These are phyloP conservation scores for Phylloscopus trochilus DNA, from an alignment of 2,113 vertebrate species.

Conservation along the genomic window DNA sequence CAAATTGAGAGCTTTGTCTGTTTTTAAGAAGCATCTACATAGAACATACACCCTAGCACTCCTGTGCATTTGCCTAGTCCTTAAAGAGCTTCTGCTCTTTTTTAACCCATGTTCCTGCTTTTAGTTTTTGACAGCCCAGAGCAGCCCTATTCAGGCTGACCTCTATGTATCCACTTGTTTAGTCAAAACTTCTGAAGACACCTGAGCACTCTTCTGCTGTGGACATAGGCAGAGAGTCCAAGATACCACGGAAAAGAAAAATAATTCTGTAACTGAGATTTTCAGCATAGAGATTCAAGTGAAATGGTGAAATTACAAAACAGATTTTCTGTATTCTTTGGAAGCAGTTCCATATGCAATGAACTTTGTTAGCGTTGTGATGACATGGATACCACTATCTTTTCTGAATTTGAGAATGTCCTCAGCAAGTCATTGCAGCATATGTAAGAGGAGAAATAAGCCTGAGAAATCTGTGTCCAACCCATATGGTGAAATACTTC, in stretches of 20 bases:
- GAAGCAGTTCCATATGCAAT: not conserved
- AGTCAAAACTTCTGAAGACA: not conserved
- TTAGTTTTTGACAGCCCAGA: not conserved
- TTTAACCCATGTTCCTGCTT: not conserved
- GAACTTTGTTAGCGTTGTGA: not conserved
- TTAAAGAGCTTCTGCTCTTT: not conserved
- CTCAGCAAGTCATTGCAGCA: not conserved
- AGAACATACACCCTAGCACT: not conserved
- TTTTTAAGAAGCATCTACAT: not conserved
- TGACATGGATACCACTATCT: not conserved
- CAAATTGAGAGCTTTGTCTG: not conserved
- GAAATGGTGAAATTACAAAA: not conserved
- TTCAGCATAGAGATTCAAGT: not conserved
- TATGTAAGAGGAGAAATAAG: not conserved
- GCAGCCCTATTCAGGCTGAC: not conserved
- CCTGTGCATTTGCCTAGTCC: not conserved
- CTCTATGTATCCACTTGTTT: not conserved
- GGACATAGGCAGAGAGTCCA: not conserved
- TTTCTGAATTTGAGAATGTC: not conserved
- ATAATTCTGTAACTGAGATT: not conserved
- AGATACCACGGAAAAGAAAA: not conserved
- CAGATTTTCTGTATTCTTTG: not conserved
- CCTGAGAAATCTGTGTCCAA: not conserved
- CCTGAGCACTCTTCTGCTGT: not conserved
- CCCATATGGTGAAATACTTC: not conserved